A percentile compares a stretch with the other conserved stretches of the same genome.
phyloP scores from a whole-genome alignment of 2,113 vertebrate genomes.

The Onychostoma macrolepis region DNA sequence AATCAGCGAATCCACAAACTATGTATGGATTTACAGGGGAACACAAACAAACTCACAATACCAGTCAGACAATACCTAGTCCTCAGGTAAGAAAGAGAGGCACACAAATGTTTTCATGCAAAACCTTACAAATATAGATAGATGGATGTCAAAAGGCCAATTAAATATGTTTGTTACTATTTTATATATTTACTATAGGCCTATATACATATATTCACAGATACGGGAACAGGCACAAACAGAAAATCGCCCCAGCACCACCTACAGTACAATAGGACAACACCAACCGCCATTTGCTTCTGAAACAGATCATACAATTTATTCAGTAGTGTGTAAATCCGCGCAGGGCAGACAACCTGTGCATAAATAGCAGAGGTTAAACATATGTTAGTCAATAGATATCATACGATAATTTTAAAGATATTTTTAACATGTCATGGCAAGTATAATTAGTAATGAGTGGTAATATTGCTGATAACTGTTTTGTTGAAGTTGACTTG shows the following conservation, averaged over 20 bases:
- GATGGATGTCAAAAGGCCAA: neutral
- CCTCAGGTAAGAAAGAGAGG: neutral
- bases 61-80: neutral
- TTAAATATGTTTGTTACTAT: neutral
- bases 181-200: neutral
- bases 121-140: neutral
- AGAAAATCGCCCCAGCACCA: neutral
- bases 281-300: neutral
- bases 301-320: neutral
- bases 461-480: neutral
- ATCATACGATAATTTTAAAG: neutral
- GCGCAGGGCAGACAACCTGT: neutral
- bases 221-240: neutral
- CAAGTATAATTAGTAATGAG: neutral
- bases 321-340: neutral
- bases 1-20: neutral
- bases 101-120: neutral
- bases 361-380: neutral
- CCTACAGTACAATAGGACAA: conserved; percentile 9
- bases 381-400: neutral
- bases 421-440: neutral
- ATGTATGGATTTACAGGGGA: neutral
- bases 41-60: neutral
- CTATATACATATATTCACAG: neutral
- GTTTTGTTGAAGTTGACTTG: neutral